Evolutionary conservation across 1,140 invertebrate species (phyloP), one percentile per base, ranked within the genome.

Genomic region (Lamellibrachia luymesi): DNA sequence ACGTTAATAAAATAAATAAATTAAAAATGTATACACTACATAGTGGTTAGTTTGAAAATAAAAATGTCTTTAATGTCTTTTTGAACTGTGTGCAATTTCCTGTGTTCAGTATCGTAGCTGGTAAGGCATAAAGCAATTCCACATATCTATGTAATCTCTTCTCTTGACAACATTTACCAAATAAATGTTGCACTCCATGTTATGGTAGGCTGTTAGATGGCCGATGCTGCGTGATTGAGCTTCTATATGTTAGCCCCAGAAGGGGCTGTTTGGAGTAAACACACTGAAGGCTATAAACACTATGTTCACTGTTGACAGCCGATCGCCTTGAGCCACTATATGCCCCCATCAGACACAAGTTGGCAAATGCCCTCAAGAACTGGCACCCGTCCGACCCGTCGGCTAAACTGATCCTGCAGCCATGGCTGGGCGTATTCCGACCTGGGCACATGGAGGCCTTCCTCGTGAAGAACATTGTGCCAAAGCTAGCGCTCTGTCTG

Each of bases 341-440:
- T 97, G 98, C 98, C 13, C 96, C 95, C 50, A 96, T 99, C 93
- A 97, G 99, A 92, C 97, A 98, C 49, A 99, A 99, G 95, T 96
- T 99, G 10, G 97, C 98, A 52, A 97, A 97, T 64, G 99, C 99
- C 25, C 96, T 99, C 56, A 97, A 97, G 0, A 98, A 97, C 52
- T 99, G 99, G 99, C 95, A 96, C 93, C 96, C 99, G 5, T 98
- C 98, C 0, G 98, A 99, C 96, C 97, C 97, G 91, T 99, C 99
- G 2, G 99, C 99, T 0, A 97, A 98, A 94, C 97, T 98, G n/a
- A 98, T 99, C 96, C 97, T 99, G 1, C 97, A 98, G 94, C 99
- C 99, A 1, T 99, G 99, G 99, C 96, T 97, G n/a, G 96, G 97
- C 92, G 98, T 99, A 0, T 98, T 99, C 94, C 97, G 97, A 91